Evolutionary conservation across 2,888 invertebrate species (phyloP).

Genomic region (Thumatha senex): DNA sequence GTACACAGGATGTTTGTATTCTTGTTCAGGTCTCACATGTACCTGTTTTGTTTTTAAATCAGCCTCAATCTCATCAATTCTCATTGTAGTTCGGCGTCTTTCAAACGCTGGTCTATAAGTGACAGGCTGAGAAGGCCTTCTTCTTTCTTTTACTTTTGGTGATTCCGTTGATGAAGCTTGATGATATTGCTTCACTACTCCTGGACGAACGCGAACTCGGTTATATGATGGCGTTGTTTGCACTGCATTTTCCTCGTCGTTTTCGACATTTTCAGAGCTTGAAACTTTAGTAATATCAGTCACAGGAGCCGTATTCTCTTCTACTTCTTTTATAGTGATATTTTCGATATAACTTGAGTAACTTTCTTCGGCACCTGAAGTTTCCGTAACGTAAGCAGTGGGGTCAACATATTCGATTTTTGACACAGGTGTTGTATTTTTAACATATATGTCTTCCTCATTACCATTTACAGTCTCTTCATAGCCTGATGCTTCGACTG

Average conservation of each 20-base stretch:
- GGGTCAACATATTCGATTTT: slow-evolving; percentile 43
- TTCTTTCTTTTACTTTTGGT: slow-evolving; percentile 56
- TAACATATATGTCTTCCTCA: slow-evolving; percentile 49
- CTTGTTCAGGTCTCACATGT: slow-evolving; percentile 63
- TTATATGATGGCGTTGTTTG: slow-evolving; percentile 76
- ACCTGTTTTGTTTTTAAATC: slow-evolving; percentile 78
- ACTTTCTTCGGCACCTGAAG: slow-evolving; percentile 51
- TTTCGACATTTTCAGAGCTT: slow-evolving; percentile 42
- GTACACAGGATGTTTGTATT: slow-evolving; percentile 74
- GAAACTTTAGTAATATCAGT: slow-evolving; percentile 42
- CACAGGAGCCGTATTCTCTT: slow-evolving; percentile 41
- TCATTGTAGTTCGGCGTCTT: slow-evolving; percentile 76
- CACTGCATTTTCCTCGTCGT: slow-evolving; percentile 60
- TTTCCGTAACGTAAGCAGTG: slow-evolving; percentile 52
- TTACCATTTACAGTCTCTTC: slow-evolving; percentile 50
- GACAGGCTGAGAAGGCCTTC: slow-evolving; percentile 61
- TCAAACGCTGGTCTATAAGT: slow-evolving; percentile 77
- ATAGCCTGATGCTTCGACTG: slow-evolving; percentile 49
- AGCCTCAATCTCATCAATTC: slow-evolving; percentile 79
- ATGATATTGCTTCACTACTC: slow-evolving; percentile 68
- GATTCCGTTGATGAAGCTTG: slow-evolving; percentile 64
- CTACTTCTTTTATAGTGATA: slow-evolving; percentile 48
- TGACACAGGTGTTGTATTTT: slow-evolving; percentile 50
- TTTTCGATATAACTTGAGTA: slow-evolving; percentile 52
- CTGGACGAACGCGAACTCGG: slow-evolving; percentile 70